Conservation (phyloP, 2,888 invertebrate genomes). For the Oscheius myriophilus region DNA sequence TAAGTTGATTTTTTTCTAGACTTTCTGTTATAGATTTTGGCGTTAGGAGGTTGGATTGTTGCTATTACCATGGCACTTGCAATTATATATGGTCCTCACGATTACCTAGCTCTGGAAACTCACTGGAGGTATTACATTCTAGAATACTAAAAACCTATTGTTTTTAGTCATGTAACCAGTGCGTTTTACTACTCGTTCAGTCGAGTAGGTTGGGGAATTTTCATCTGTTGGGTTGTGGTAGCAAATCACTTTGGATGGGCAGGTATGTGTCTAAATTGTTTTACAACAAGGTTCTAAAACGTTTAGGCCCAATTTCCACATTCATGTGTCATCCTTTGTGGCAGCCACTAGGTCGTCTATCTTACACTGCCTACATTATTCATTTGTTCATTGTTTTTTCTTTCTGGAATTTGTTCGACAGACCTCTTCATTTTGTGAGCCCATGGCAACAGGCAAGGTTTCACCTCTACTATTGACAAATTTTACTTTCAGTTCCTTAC, state of each 20-base stretch:
- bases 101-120: slow-evolving; percentile 27
- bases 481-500: slow-evolving; percentile 23
- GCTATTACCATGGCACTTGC: slow-evolving; percentile 31
- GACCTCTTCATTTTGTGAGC: slow-evolving; percentile 33
- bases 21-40: background rate
- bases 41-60: slow-evolving; percentile 19
- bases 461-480: slow-evolving; percentile 33
- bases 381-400: slow-evolving; percentile 46
- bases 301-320: slow-evolving; percentile 76
- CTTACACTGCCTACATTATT: slow-evolving; percentile 88
- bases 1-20: background rate
- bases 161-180: slow-evolving; percentile 30
- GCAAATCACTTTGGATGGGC: slow-evolving; percentile 73
- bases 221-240: slow-evolving; percentile 72
- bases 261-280: slow-evolving; percentile 62
- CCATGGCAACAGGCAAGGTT: slow-evolving; percentile 20
- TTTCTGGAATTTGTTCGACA: slow-evolving; percentile 34
- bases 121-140: slow-evolving; percentile 17
- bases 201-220: slow-evolving; percentile 71
- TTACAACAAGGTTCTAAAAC: background rate
- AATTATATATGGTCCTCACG: slow-evolving; percentile 47
- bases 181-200: slow-evolving; percentile 40
- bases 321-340: slow-evolving; percentile 84
- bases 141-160: background rate
- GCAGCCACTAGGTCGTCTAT: slow-evolving; percentile 86